Evolutionary conservation across 2,113 vertebrate species (phyloP).

Genomic region (Plestiodon gilberti): DNA sequence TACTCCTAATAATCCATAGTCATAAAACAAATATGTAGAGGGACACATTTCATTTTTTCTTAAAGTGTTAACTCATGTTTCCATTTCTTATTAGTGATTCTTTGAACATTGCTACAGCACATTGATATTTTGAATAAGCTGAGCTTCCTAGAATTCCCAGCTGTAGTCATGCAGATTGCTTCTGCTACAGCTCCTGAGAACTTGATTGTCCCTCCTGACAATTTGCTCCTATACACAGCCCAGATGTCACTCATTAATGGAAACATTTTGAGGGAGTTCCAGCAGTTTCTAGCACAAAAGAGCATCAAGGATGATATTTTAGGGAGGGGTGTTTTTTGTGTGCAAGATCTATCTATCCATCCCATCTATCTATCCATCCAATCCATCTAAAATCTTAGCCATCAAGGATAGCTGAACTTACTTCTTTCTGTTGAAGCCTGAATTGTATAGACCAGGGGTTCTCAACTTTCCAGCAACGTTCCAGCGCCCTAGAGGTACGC

Average conservation of each 20-base stretch:
- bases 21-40: not conserved
- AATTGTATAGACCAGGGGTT: too few relatives aligned
- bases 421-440: constrained; percentile 37
- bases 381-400: constrained; percentile 50
- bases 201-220: not conserved
- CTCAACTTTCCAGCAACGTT: too few relatives aligned
- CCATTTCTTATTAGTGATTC: not conserved
- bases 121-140: not conserved
- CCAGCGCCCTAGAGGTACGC: too few relatives aligned
- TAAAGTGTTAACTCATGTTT: not conserved
- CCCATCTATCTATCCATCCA: not conserved
- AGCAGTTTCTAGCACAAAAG: constrained; percentile 28
- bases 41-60: not conserved
- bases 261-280: constrained; percentile 20
- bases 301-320: constrained; percentile 46
- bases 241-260: constrained; percentile 44
- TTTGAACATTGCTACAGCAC: not conserved
- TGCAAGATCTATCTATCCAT: constrained; percentile 12
- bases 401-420: constrained; percentile 29
- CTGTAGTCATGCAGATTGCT: not conserved
- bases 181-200: constrained; percentile 1
- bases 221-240: constrained; percentile 31
- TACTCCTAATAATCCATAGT: not conserved
- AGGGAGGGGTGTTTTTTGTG: constrained; percentile 24
- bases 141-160: not conserved